Base-by-base conservation (phyloP, 2,888 invertebrate genomes). In the Alloplasta piceator region DNA sequence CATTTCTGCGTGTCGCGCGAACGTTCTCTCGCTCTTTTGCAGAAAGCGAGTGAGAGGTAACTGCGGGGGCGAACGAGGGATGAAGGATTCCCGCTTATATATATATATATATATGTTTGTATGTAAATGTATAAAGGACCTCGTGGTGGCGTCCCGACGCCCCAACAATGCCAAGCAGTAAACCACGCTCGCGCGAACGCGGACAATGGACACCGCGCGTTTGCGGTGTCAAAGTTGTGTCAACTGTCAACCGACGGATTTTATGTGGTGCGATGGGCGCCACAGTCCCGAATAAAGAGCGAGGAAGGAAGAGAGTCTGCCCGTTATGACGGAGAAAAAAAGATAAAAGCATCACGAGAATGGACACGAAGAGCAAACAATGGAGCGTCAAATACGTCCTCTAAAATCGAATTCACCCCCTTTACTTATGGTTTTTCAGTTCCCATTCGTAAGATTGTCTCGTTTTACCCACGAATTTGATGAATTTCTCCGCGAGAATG, bases 151-250 rank as follows among this genome's bases (percentile, higher is more conserved):
- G 83, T 81, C 77, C 76, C 80, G 84, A 82, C 82, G 78, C 81
- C 83, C 85, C 82, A 81, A 89, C 90, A 90, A 90, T 90, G 87
- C 88, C 84, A 88, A 86, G 87, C 85, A 87, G 84, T 84, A 83
- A 84, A 82, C 83, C 87, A 92, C 90, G 91, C 90, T 91, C 87
- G 87, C 89, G 88, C 89, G 89, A 83, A 78, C 88, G 70, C 86
- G 87, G 83, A 91, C 91, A 91, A 91, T 90, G 88, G 88, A 83
- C 87, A 86, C 86, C 86, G 85, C 88, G 85, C 84, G 76, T 79
- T 78, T 81, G 86, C 85, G 87, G 87, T 89, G 91, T 92, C 91
- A 91, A 91, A 85, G 80, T 78, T 79, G 82, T 91, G 91, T 91
- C 91, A 91, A 91, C 90, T 91, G 90, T 91, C 91, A 88, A 91